These are phyloP conservation scores for Trematomus loennbergii DNA, from an alignment of 2,113 vertebrate genomes.

Conservation along the genomic window DNA sequence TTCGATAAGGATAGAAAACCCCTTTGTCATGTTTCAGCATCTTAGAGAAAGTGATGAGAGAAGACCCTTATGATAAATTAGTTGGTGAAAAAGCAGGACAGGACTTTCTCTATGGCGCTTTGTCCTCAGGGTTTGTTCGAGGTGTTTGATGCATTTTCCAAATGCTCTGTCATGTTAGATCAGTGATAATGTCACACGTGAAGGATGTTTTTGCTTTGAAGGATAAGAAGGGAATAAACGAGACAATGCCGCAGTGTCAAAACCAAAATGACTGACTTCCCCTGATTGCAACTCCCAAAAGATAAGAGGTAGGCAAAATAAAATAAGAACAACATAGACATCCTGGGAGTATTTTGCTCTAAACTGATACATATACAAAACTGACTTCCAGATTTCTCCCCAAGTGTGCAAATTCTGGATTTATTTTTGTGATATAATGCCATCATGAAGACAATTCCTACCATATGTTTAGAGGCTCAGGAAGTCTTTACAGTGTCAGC, in stretches of 20 bases:
- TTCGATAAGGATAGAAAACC: background rate
- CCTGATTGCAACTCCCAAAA: slow-evolving; percentile 4
- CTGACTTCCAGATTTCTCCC: slow-evolving; percentile 51
- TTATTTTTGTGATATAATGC: slow-evolving; percentile 67
- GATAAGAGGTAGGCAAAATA: slow-evolving; percentile 19
- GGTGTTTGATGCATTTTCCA: slow-evolving; percentile 38
- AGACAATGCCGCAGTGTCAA: background rate
- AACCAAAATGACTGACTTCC: slow-evolving; percentile 16
- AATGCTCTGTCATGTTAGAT: slow-evolving; percentile 32
- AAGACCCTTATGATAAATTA: slow-evolving; percentile 24
- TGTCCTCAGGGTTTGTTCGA: slow-evolving; percentile 5
- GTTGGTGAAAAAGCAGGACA: slow-evolving; percentile 16
- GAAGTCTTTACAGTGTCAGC: slow-evolving; percentile 72
- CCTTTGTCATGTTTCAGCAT: background rate
- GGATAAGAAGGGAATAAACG: slow-evolving; percentile 7
- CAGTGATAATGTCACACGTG: background rate
- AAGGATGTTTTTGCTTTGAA: slow-evolving; percentile 24
- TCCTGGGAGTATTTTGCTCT: slow-evolving; percentile 33
- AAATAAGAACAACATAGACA: slow-evolving; percentile 24
- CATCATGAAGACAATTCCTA: slow-evolving; percentile 64
- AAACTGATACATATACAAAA: slow-evolving; percentile 44
- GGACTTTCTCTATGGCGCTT: slow-evolving; percentile 23
- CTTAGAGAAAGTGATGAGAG: slow-evolving; percentile 22
- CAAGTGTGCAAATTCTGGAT: slow-evolving; percentile 58
- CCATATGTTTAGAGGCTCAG: slow-evolving; percentile 70